phyloP scores from a whole-genome alignment of 2,113 vertebrate genomes.

The Phyllostomus hastatus region DNA sequence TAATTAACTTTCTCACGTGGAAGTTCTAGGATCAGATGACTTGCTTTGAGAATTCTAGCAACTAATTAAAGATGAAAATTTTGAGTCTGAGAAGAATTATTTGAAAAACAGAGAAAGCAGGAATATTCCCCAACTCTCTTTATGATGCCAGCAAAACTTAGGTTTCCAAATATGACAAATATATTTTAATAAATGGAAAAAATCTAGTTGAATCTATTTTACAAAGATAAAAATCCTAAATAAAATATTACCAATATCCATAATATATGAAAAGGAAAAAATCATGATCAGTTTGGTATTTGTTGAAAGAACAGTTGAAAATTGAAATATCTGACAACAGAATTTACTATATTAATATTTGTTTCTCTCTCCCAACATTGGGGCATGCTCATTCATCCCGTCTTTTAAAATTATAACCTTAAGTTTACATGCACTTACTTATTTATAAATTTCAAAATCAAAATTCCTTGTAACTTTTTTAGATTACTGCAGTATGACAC shows the following conservation, averaged over 20 bases:
- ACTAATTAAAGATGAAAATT: background rate
- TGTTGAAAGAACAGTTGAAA: background rate
- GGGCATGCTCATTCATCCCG: background rate
- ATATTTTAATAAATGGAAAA: background rate
- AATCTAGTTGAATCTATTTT: background rate
- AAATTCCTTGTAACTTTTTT: background rate
- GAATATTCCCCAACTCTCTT: background rate
- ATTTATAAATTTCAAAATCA: background rate
- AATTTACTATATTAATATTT: background rate
- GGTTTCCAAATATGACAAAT: background rate
- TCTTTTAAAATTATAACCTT: background rate
- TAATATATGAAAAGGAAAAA: background rate
- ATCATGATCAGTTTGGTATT: background rate
- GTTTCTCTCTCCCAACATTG: background rate
- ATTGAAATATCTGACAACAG: background rate
- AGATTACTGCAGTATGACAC: background rate
- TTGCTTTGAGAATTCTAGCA: background rate
- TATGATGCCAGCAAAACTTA: background rate
- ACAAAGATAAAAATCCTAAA: background rate
- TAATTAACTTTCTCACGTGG: background rate
- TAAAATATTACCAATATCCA: background rate
- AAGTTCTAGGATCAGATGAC: background rate
- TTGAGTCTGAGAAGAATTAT: background rate
- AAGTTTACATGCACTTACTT: background rate
- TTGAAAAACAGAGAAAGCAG: background rate